Percentiles rank a stretch among this genome's conserved stretches.
Evolutionary conservation across 2,113 vertebrate species (phyloP).

Genomic region (Columba livia): DNA sequence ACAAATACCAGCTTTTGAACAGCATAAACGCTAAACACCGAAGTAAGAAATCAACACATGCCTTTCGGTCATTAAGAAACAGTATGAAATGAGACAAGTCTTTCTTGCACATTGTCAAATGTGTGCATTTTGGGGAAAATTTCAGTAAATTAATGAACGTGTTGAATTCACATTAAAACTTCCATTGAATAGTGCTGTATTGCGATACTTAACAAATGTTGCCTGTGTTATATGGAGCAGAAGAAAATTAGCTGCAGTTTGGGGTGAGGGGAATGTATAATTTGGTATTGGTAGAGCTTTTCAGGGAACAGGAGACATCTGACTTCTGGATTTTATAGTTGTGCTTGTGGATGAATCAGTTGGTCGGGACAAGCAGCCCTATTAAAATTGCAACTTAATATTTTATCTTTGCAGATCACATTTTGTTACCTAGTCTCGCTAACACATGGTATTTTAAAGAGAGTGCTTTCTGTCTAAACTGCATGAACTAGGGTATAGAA

Average conservation of each 20-base stretch:
- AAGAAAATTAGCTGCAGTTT: constrained; percentile 44
- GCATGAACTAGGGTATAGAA: background rate
- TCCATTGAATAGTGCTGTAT: background rate
- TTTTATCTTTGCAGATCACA: background rate
- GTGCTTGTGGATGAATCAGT: background rate
- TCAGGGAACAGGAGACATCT: background rate
- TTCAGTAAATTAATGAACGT: constrained; percentile 39
- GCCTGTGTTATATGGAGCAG: constrained; percentile 14
- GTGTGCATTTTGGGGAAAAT: constrained; percentile 1
- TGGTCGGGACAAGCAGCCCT: background rate
- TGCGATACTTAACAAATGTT: constrained; percentile 37
- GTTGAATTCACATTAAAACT: constrained; percentile 18
- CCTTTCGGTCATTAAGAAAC: constrained; percentile 12
- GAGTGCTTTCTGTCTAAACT: background rate
- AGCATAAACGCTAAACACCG: background rate
- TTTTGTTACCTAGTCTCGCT: background rate
- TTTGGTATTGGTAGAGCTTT: background rate
- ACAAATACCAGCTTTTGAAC: background rate
- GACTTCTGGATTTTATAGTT: constrained; percentile 9
- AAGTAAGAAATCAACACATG: background rate
- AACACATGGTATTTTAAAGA: background rate
- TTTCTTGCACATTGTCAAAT: constrained; percentile 7
- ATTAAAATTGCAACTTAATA: background rate
- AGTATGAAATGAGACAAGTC: background rate
- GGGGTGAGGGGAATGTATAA: constrained; percentile 9